Conservation (phyloP, 2,113 vertebrate species). For the Cavia porcellus region DNA sequence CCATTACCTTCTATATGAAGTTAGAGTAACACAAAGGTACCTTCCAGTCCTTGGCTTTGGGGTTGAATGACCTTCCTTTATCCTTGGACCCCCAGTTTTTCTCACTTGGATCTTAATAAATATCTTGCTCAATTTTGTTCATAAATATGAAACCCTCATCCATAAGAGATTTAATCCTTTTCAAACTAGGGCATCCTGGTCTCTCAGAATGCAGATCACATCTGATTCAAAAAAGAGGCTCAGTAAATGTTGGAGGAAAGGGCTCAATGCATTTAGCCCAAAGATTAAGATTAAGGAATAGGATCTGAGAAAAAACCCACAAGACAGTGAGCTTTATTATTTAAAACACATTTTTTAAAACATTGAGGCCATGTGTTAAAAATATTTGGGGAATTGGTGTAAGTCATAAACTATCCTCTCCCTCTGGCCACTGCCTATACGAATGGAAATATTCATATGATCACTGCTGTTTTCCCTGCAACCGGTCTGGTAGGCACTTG, state of each 20-base stretch:
- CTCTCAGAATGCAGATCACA: background rate
- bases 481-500: background rate
- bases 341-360: slow-evolving; percentile 4
- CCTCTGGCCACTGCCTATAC: background rate
- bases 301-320: slow-evolving; percentile 1
- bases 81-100: background rate
- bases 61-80: background rate
- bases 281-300: background rate
- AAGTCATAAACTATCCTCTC: background rate
- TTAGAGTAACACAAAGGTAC: background rate
- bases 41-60: background rate
- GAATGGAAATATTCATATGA: background rate
- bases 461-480: background rate
- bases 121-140: slow-evolving; percentile 6
- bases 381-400: background rate
- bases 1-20: background rate
- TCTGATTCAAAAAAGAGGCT: background rate
- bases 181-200: background rate
- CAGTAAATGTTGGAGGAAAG: slow-evolving; percentile 18
- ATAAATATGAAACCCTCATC: background rate
- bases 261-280: background rate
- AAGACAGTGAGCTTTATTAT: slow-evolving; percentile 2
- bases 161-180: background rate
- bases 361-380: background rate
- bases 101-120: background rate